A percentile compares a stretch with the other conserved stretches of the same genome.
phyloP scores from a whole-genome alignment of 2,797 vertebrate genomes.

The Notamacropus eugenii region DNA sequence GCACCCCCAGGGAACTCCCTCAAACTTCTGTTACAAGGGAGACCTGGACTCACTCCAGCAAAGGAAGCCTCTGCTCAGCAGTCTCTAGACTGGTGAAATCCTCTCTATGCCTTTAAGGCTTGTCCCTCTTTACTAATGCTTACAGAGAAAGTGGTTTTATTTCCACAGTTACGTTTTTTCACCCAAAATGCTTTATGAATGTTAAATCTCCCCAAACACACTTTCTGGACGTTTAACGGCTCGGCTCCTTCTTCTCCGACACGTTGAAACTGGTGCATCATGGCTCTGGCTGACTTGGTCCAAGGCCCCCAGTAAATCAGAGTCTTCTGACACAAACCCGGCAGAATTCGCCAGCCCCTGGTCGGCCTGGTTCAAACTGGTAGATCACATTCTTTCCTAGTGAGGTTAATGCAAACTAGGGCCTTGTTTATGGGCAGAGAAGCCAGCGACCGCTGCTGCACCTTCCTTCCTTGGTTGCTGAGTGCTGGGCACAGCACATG shows the following conservation, averaged over 20 bases:
- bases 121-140: rapidly evolving
- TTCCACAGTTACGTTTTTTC: not conserved
- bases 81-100: not conserved
- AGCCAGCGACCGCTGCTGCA: not conserved
- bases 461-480: not conserved
- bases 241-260: not conserved
- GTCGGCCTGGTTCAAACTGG: rapidly evolving
- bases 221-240: not conserved
- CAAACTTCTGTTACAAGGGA: no score
- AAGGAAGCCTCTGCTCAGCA: not conserved
- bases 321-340: rapidly evolving
- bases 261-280: not conserved
- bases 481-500: not conserved
- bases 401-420: not conserved
- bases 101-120: not conserved
- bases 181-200: no score
- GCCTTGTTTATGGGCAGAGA: not conserved
- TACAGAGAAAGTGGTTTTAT: rapidly evolving
- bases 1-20: not conserved
- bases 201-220: not conserved
- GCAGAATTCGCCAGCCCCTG: not conserved
- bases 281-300: not conserved
- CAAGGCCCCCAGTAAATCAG: no score
- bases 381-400: not conserved
- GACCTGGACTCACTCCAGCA: not conserved